phyloP scores from a whole-genome alignment of 2,888 invertebrate species.

The Autographa pulchrina region DNA sequence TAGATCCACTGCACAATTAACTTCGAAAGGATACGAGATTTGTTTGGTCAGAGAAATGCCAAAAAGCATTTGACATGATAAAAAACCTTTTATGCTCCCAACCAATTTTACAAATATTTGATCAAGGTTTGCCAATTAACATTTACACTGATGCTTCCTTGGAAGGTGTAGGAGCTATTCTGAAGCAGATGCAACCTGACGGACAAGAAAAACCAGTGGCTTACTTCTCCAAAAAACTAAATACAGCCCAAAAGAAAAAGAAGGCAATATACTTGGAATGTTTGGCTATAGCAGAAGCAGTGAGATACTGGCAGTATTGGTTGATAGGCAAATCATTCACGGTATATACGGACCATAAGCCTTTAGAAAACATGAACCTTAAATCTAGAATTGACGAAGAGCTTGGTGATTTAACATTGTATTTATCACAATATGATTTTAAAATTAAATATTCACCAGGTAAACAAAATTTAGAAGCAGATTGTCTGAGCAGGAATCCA shows the following conservation, averaged over 20 bases:
- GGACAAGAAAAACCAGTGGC: slow-evolving; percentile 20
- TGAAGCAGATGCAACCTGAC: slow-evolving; percentile 16
- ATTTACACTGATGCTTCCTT: slow-evolving; percentile 23
- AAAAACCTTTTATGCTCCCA: too few species aligned
- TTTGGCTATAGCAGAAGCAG: slow-evolving; percentile 45
- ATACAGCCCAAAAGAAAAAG: slow-evolving; percentile 27
- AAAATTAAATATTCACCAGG: slow-evolving; percentile 1
- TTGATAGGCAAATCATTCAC: slow-evolving; percentile 32
- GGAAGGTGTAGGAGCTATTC: slow-evolving; percentile 19
- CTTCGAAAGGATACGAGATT: too few species aligned
- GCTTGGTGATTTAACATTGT: slow-evolving; percentile 23
- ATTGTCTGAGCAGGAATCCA: background rate
- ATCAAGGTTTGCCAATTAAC: background rate
- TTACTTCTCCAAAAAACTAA: slow-evolving; percentile 11
- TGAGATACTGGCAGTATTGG: slow-evolving; percentile 54
- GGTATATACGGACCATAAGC: slow-evolving; percentile 47
- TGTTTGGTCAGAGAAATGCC: too few species aligned
- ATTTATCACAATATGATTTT: slow-evolving; percentile 29
- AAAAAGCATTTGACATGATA: too few species aligned
- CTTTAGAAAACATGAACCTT: slow-evolving; percentile 26
- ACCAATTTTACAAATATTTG: too few species aligned
- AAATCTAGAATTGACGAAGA: slow-evolving; percentile 23
- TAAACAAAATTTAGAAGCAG: background rate
- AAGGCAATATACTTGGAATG: slow-evolving; percentile 33
- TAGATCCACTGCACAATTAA: slow-evolving; percentile 59